Percentiles rank a stretch among this genome's conserved stretches.
Evolutionary conservation across 2,113 vertebrate species (phyloP).

Genomic region (Tiliqua scincoides): DNA sequence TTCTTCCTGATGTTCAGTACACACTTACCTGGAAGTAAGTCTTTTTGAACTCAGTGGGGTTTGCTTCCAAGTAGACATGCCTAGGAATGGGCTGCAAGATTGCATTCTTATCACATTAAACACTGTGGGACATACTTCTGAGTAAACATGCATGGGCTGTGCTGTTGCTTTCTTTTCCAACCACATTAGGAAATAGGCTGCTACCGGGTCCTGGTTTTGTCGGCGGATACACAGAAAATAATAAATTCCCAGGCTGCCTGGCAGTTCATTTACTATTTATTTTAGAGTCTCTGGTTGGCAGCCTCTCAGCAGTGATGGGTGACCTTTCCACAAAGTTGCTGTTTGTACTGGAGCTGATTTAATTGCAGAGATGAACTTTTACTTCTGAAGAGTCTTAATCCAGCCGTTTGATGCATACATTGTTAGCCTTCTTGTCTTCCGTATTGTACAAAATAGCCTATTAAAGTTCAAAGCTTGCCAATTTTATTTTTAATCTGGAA

Average conservation of each 20-base stretch:
- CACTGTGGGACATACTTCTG: neutral
- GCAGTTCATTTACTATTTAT: constrained; percentile 49
- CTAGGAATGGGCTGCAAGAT: too few relatives aligned
- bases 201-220: neutral
- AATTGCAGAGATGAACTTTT: constrained; percentile 71
- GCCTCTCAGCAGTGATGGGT: constrained; percentile 36
- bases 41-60: too few relatives aligned
- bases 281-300: constrained; percentile 39
- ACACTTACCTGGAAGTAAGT: too few relatives aligned
- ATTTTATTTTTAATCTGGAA: neutral
- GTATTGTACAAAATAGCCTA: neutral
- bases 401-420: constrained; percentile 32
- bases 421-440: constrained; percentile 38
- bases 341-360: constrained; percentile 56
- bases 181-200: neutral
- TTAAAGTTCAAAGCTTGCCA: constrained; percentile 43
- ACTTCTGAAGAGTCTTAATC: constrained; percentile 55
- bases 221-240: constrained; percentile 12
- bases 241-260: constrained; percentile 16
- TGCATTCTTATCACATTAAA: too few relatives aligned
- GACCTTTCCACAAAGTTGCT: constrained; percentile 59
- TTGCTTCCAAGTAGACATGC: too few relatives aligned
- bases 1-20: neutral
- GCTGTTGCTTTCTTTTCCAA: neutral
- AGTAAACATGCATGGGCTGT: neutral